Evolutionary conservation across 2,113 vertebrate species (phyloP).

Genomic region (Grammomys surdaster): DNA sequence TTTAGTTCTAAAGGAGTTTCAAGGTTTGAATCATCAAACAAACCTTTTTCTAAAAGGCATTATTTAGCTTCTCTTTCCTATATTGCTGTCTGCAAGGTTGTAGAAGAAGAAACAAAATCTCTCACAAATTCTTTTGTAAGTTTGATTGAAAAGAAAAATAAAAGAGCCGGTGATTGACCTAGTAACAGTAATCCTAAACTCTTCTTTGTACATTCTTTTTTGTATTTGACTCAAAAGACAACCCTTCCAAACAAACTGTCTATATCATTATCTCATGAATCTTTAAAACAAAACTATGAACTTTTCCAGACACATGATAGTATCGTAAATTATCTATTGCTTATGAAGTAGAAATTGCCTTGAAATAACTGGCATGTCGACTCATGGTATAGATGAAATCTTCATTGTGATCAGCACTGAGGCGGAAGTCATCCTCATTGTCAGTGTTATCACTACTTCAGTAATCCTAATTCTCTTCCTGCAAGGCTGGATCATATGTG

Average conservation of each 20-base stretch:
- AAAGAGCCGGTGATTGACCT: not conserved
- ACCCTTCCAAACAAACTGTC: not conserved
- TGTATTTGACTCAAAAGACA: conserved; percentile 39
- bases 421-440: not conserved
- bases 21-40: conserved; percentile 65
- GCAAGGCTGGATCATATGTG: not conserved
- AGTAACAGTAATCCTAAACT: not conserved
- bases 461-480: not conserved
- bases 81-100: conserved; percentile 47
- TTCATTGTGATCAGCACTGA: not conserved
- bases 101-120: not conserved
- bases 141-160: conserved; percentile 52
- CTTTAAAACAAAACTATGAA: conserved; percentile 16
- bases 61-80: conserved; percentile 49
- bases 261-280: conserved; percentile 26
- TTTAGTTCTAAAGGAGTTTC: conserved; percentile 70
- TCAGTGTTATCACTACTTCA: not conserved
- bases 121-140: conserved; percentile 52
- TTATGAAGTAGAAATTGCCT: not conserved
- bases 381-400: not conserved
- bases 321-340: not conserved
- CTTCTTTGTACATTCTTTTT: conserved; percentile 15
- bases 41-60: conserved; percentile 59
- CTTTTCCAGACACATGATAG: not conserved
- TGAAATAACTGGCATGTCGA: not conserved